Percentiles rank a stretch among this genome's conserved stretches.
Evolutionary conservation across 2,797 vertebrate species (phyloP).

Genomic region (Tarsius wallacei): DNA sequence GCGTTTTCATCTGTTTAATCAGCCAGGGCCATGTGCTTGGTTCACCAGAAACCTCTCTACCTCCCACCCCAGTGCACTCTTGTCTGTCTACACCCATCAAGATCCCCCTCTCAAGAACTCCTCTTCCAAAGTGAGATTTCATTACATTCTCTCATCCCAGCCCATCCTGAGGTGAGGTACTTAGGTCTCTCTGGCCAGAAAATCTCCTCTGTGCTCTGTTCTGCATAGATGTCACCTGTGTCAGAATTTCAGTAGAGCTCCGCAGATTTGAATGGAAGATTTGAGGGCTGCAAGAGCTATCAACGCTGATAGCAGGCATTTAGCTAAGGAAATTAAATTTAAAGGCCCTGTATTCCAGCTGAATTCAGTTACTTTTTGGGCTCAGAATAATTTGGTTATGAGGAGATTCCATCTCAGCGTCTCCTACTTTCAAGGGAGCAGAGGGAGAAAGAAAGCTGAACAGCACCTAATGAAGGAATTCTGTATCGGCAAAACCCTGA

Average conservation of each 20-base stretch:
- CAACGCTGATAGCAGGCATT: background rate
- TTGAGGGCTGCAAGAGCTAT: background rate
- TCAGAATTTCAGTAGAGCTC: background rate
- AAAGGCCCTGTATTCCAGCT: background rate
- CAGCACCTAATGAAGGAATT: background rate
- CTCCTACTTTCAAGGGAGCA: background rate
- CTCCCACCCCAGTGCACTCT: fast-evolving
- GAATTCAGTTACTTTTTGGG: background rate
- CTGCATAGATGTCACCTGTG: fast-evolving
- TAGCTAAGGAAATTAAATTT: conserved; percentile 58
- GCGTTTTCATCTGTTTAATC: background rate
- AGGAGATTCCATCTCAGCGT: background rate
- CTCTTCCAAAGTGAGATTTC: background rate
- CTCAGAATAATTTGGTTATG: background rate
- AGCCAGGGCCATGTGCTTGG: too few species aligned
- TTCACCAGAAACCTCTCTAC: fast-evolving
- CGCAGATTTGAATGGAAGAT: background rate
- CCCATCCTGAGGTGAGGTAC: background rate
- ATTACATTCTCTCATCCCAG: background rate
- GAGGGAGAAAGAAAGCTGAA: background rate
- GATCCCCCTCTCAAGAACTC: background rate
- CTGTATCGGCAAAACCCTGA: conserved; percentile 46
- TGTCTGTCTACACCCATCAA: too few species aligned
- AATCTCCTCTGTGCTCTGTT: background rate
- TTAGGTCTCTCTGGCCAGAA: background rate